Conservation (phyloP, 2,888 invertebrate genomes). For the Tetheella fluctuosa region DNA sequence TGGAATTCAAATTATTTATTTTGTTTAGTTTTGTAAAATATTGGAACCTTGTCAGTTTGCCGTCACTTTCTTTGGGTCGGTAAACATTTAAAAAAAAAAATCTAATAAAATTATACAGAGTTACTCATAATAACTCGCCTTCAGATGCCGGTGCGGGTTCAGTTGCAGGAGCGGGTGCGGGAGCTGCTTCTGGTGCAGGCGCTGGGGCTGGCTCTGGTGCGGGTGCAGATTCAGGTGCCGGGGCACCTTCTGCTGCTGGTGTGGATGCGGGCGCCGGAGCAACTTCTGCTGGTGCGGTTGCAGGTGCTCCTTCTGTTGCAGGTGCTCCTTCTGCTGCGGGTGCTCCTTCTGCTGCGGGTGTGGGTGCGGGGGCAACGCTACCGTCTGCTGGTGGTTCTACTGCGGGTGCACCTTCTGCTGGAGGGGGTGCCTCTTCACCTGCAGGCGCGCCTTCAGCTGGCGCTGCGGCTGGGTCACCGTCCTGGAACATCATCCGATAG, state of each 20-base stretch:
- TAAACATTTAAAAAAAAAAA: no score
- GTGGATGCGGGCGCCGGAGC: slow-evolving; percentile 29
- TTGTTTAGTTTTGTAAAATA: background rate
- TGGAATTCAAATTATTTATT: no score
- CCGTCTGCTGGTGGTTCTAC: slow-evolving; percentile 33
- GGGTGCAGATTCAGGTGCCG: slow-evolving; percentile 1
- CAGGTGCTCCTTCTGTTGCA: slow-evolving; percentile 25
- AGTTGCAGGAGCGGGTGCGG: slow-evolving; percentile 28
- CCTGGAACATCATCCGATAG: slow-evolving; percentile 19
- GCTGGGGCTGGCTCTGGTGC: background rate
- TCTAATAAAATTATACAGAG: no score
- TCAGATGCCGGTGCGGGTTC: slow-evolving; percentile 24
- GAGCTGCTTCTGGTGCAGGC: slow-evolving; percentile 14
- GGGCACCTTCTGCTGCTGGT: slow-evolving; percentile 31
- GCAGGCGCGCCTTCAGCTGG: slow-evolving; percentile 37
- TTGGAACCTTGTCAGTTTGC: background rate
- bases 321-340: slow-evolving; percentile 32
- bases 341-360: slow-evolving; percentile 31
- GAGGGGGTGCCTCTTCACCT: slow-evolving; percentile 45
- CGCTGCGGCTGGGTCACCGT: slow-evolving; percentile 54
- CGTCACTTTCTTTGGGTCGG: no score
- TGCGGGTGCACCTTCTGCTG: slow-evolving; percentile 28
- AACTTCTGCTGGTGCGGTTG: slow-evolving; percentile 15
- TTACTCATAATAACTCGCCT: background rate
- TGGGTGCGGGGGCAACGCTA: slow-evolving; percentile 22